Conservation (phyloP, 1,140 invertebrate species). For the Zelostemma sp. region DNA sequence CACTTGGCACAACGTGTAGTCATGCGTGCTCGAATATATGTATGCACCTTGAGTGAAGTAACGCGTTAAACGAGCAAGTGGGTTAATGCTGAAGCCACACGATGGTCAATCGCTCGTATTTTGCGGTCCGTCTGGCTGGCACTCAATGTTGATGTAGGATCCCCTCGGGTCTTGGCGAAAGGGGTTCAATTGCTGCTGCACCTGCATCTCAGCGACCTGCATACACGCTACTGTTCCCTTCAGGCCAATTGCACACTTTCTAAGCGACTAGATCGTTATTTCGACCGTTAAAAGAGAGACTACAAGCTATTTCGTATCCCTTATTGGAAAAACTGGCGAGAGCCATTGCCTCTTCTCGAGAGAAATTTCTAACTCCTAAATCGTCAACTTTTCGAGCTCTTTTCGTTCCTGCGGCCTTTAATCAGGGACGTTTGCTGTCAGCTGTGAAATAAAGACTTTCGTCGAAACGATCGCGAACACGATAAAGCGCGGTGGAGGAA, state of each 20-base stretch:
- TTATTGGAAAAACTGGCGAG: too few species aligned
- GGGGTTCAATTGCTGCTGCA: conserved; percentile 49
- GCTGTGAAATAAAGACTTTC: too few species aligned
- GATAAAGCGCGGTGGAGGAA: too few species aligned
- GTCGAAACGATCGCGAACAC: too few species aligned
- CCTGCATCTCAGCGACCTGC: conserved; percentile 46
- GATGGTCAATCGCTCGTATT: conserved; percentile 48
- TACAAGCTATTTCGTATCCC: neutral
- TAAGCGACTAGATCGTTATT: conserved; percentile 45
- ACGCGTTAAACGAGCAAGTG: conserved; percentile 45
- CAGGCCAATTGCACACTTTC: conserved; percentile 50
- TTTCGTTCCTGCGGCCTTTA: neutral
- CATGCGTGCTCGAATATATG: conserved; percentile 15
- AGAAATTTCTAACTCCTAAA: too few species aligned
- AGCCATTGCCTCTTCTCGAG: too few species aligned
- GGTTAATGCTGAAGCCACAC: conserved; percentile 46
- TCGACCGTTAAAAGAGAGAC: conserved; percentile 17
- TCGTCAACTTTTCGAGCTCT: too few species aligned
- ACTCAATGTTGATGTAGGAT: conserved; percentile 30
- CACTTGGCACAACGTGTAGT: conserved; percentile 1
- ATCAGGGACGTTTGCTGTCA: too few species aligned
- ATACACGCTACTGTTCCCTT: conserved; percentile 49
- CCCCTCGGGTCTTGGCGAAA: conserved; percentile 46
- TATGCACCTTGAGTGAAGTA: conserved; percentile 29
- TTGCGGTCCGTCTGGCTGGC: conserved; percentile 29